These are phyloP conservation scores for Ciconia maguari DNA, from an alignment of 2,113 vertebrate species.

Conservation along the genomic window DNA sequence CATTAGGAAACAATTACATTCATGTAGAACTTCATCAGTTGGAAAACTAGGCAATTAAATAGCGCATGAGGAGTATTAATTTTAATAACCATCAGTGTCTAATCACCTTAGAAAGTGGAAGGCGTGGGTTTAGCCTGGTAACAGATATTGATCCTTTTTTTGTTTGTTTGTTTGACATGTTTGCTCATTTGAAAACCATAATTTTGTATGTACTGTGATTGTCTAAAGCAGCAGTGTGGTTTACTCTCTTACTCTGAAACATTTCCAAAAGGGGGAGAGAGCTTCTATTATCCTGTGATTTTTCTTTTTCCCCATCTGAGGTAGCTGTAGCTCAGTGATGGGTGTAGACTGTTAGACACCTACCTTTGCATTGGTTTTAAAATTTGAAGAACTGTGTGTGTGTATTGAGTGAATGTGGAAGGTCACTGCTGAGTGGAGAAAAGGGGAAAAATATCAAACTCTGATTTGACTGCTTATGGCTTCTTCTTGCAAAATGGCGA, in stretches of 20 bases:
- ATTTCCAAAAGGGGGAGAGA: not conserved
- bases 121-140: not conserved
- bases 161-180: not conserved
- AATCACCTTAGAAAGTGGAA: not conserved
- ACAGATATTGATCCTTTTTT: not conserved
- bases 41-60: slow-evolving; percentile 6
- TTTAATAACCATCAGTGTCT: slow-evolving; percentile 8
- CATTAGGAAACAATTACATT: not conserved
- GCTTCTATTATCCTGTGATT: not conserved
- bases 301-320: not conserved
- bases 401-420: not conserved
- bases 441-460: not conserved
- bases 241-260: not conserved
- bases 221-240: not conserved
- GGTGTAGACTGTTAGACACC: not conserved
- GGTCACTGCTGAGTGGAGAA: not conserved
- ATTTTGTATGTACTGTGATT: not conserved
- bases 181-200: not conserved
- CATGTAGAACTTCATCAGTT: not conserved
- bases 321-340: not conserved
- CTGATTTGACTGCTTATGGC: not conserved
- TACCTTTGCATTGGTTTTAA: not conserved
- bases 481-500: not conserved
- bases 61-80: slow-evolving; percentile 14
- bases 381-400: not conserved